These are phyloP conservation scores for Cheilosia urbana DNA, from an alignment of 2,888 invertebrate species.

Conservation along the genomic window DNA sequence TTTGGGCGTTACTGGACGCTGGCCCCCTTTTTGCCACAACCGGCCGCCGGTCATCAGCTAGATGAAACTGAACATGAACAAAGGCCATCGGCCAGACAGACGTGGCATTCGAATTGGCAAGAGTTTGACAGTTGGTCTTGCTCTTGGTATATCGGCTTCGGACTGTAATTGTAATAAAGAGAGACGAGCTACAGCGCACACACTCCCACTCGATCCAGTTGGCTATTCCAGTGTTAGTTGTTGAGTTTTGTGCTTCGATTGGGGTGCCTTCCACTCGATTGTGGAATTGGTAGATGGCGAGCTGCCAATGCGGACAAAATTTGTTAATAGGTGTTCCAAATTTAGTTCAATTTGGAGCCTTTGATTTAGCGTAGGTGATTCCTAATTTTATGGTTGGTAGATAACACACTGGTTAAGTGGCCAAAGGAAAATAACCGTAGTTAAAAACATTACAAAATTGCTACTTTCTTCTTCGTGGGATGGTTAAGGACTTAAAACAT, in stretches of 20 bases:
- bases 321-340: no score
- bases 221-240: slow-evolving; percentile 66
- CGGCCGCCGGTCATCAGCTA: not conserved
- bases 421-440: no score
- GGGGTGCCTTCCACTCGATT: slow-evolving; percentile 65
- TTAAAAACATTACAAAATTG: no score
- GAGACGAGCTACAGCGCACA: slow-evolving; percentile 46
- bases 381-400: no score
- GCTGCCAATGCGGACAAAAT: slow-evolving; percentile 23
- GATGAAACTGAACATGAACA: slow-evolving; percentile 13
- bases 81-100: slow-evolving; percentile 69
- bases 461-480: no score
- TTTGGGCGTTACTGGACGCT: slow-evolving; percentile 69
- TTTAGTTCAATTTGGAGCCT: no score
- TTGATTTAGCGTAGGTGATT: no score
- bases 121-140: slow-evolving; percentile 72
- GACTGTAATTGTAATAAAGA: slow-evolving; percentile 61
- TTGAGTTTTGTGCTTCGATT: slow-evolving; percentile 69
- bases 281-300: not conserved
- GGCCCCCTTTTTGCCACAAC: slow-evolving; percentile 36
- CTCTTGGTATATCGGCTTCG: slow-evolving; percentile 41
- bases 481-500: no score
- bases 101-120: slow-evolving; percentile 65
- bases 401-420: no score
- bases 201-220: slow-evolving; percentile 66